Evolutionary conservation across 2,797 vertebrate genomes (phyloP), one percentile per base, ranked within the genome.

Genomic region (Lithobates pipiens): DNA sequence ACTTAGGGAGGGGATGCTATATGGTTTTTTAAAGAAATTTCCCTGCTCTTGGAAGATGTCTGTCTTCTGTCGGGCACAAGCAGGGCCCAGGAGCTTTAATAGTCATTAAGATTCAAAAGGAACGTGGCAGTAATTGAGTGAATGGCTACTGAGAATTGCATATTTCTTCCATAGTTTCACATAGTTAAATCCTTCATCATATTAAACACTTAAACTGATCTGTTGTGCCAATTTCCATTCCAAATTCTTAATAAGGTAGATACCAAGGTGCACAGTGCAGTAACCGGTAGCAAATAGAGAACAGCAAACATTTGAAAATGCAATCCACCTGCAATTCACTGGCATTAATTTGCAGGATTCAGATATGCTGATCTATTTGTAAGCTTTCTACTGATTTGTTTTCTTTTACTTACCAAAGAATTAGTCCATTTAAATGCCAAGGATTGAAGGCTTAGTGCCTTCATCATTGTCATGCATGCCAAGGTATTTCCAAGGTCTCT

Each of bases 11-110:
- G 89, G 90, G 88, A 93, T 84, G 92, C 90, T 85, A 89, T 90
- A 88, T 89, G 92, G 91, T 87, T 93, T 92, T 67, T 91, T 91
- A 93, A 92, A 91, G 90, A 92, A 91, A 3, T 81, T 3, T 88
- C 42, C 77, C 13, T 73, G 65, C 74, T 86, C 89, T 90, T 90
- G 88, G 89, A 92, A 90, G 65, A 83, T 88, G 89, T 91, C 86
- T 90, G 88, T 87, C 89, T 80, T 27, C 34, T 0, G 0, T 25
- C 21, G 85, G 89, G 79, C 68, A 72, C 68, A 36, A 71, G 44
- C 88, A 89, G 42, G 75, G 54, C 73, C 87, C 85, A 82, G 86
- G 87, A 74, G 84, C 89, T 61, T 13, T 29, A 42, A 89, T 90
- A 92, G 92, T 91, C 88, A 91, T 91, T 92, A 90, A 69, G 70